Percentiles rank a stretch among this genome's conserved stretches.
phyloP scores from a whole-genome alignment of 2,888 invertebrate species.

The Bimastos eiseni region DNA sequence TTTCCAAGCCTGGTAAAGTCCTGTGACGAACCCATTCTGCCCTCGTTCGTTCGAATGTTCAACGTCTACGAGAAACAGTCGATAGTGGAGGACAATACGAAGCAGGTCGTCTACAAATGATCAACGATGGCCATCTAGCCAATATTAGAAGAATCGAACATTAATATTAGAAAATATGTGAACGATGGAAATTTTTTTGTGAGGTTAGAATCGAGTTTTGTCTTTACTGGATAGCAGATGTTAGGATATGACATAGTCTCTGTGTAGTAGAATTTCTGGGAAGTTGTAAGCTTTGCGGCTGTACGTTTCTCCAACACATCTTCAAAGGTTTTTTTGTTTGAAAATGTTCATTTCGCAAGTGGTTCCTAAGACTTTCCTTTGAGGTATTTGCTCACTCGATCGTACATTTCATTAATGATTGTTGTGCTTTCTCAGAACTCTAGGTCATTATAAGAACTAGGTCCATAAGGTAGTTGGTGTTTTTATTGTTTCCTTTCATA shows the following conservation, averaged over 20 bases:
- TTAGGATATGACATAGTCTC: neutral
- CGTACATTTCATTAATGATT: conserved; percentile 5
- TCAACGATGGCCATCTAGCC: neutral
- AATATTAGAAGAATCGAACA: neutral
- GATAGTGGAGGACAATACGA: conserved; percentile 37
- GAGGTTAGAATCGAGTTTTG: neutral
- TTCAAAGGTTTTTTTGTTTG: neutral
- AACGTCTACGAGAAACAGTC: conserved; percentile 47
- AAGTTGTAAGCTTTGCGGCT: neutral
- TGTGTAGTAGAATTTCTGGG: neutral
- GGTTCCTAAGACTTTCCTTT: neutral
- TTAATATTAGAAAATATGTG: neutral
- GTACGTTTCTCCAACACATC: neutral
- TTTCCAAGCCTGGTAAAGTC: conserved; percentile 53
- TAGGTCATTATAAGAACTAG: neutral
- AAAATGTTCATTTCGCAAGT: neutral
- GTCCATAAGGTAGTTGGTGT: neutral
- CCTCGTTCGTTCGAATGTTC: conserved; percentile 54
- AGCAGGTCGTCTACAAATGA: conserved; percentile 25
- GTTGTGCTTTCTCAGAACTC: neutral
- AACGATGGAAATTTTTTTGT: neutral
- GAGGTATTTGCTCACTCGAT: neutral
- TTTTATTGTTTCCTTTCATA: neutral
- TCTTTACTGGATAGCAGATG: neutral
- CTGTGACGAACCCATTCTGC: conserved; percentile 52